Percentiles rank a stretch among this genome's conserved stretches.
Conservation (phyloP, 2,797 vertebrate genomes). For the Scolopax rusticola region DNA sequence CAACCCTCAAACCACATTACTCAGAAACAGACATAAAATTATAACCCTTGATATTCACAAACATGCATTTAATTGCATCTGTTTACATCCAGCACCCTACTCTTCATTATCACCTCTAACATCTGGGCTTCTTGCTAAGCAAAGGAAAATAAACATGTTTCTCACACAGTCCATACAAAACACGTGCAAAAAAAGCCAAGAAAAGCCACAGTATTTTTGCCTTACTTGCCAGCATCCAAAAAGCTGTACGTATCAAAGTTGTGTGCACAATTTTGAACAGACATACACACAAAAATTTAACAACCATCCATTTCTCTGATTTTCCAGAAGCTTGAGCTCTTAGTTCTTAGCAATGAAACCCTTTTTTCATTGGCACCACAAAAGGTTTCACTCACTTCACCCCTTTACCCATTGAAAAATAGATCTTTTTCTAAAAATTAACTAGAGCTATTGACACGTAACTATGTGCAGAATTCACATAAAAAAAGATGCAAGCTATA, state of each 20-base stretch:
- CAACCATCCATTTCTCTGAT: background rate
- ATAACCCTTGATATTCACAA: background rate
- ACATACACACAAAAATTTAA: background rate
- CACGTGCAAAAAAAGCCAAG: background rate
- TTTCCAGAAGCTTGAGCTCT: background rate
- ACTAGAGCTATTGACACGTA: background rate
- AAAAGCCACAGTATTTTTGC: background rate
- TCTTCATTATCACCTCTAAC: background rate
- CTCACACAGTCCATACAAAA: background rate
- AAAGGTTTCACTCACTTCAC: background rate
- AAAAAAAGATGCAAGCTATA: background rate
- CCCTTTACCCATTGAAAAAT: background rate
- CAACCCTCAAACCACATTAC: background rate
- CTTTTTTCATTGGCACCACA: background rate
- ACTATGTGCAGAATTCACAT: background rate
- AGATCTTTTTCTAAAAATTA: background rate
- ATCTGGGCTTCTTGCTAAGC: background rate
- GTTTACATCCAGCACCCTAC: background rate
- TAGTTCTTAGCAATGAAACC: background rate
- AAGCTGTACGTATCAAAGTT: fast-evolving
- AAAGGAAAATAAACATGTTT: background rate
- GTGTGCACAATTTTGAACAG: background rate
- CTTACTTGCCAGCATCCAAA: background rate
- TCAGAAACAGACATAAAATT: background rate
- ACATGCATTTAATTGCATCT: background rate